Evolutionary conservation across 30 jellyfish, hydroid and myxozoan genomes (phyloP), one percentile per base, ranked within the genome.

Genomic region (Aurelia coerulea): DNA sequence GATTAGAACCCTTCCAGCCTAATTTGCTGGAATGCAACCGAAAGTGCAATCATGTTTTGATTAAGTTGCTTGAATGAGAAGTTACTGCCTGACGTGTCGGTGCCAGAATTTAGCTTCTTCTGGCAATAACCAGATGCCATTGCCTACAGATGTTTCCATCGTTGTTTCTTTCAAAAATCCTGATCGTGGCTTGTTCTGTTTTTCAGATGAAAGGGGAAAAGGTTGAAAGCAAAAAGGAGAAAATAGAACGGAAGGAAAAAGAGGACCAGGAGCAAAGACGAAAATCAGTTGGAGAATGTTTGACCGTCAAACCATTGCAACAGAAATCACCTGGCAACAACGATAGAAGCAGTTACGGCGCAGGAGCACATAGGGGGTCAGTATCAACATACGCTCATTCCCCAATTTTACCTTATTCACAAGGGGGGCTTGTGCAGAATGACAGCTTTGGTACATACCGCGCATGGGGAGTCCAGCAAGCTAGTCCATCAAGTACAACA

Each of bases 391-490:
- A 74, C 33, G 81, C 83, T 1, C 85, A 60, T 73, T 79, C 83
- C 49, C 88, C 96, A 23, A 71, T 59, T 33, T 74, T 73, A 31
- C 80, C 90, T 2, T 76, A 50, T 54, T 56, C 89, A 34, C 90
- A 75, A 63, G 77, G 78, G 31, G 85, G 90, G 16, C 49, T 54
- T 60, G 63, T 75, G 2, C 81, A 71, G 6, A 64, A 65, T 42
- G 92, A 80, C 39, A 68, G 86, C 68, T 74, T 68, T 17, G 82
- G 88, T 34, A 80, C 91, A 7, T 83, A 81, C 67, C 91, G 97
- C 4, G 91, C 91, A 42, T 89, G 92, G 93, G 97, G 97, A 50
- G 93, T 81, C 29, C 97, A 89, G 65, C 97, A 89, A 49, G 97
- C 97, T 54, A 82, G 97, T 31, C 97, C 92, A 6, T 72, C 96